A percentile compares a stretch with the other conserved stretches of the same genome.
phyloP scores from a whole-genome alignment of 2,797 vertebrate species.

The Pipistrellus pygmaeus region DNA sequence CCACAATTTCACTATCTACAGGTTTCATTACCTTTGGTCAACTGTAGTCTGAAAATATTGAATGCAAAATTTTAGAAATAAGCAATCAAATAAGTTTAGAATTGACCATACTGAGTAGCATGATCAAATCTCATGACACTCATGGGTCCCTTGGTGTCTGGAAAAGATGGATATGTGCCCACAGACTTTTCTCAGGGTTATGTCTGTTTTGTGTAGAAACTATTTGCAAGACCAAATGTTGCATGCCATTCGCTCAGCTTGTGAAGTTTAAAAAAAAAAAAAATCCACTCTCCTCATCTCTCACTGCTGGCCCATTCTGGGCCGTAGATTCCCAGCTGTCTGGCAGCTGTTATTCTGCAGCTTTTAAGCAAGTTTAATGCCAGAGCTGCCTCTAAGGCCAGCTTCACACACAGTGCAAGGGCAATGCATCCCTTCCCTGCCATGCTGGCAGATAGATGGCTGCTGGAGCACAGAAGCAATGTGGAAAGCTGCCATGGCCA shows the following conservation, averaged over 20 bases:
- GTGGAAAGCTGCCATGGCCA: not conserved
- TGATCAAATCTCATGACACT: not conserved
- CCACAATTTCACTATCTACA: not conserved
- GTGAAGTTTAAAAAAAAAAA: not conserved
- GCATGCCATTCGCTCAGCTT: not conserved
- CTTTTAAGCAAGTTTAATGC: not conserved
- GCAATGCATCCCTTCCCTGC: not conserved
- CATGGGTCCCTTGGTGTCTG: not conserved
- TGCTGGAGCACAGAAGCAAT: not conserved
- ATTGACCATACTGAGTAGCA: not conserved
- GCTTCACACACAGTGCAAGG: not conserved
- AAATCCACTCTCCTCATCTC: not conserved
- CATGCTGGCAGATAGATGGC: not conserved
- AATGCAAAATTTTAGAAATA: not conserved
- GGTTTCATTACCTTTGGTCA: not conserved
- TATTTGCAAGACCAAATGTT: not conserved
- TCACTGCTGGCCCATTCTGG: not conserved
- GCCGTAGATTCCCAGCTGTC: conserved; percentile 22
- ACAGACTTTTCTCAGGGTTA: not conserved
- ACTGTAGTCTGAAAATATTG: not conserved
- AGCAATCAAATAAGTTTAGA: not conserved
- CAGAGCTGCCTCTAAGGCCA: not conserved
- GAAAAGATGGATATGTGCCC: not conserved
- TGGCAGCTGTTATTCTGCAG: conserved; percentile 1
- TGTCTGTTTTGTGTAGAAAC: not conserved